Base-by-base conservation (phyloP, 2,113 vertebrate genomes). In the Colossoma macropomum region DNA sequence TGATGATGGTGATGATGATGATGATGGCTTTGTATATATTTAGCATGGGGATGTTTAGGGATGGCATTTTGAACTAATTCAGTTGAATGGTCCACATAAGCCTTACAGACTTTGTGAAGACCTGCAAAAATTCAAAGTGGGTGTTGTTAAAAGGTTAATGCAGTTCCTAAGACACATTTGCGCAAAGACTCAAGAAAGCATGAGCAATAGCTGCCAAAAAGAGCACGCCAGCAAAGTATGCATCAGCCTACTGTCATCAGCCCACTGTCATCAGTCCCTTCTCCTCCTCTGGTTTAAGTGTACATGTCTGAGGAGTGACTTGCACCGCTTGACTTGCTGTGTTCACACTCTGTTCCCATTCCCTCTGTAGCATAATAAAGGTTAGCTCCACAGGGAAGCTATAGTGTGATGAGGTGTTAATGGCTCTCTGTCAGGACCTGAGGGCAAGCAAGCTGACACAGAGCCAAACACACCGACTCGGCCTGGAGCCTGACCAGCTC, bases 341-440 rank as follows among this genome's bases (percentile, higher is more conserved):
- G 4, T 77, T 28, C n/a, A 21, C 59, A 65, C 25, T 28, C 9
- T 27, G 50, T 23, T 75, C 28, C 13, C 41, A 27, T 62, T 77
- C 32, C 56, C 56, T 76, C 21, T 52, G 45, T 73, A 73, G 48
- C 9, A 74, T 74, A 60, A 76, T 62, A 60, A 59, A 62, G 32
- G 2, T 62, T 54, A 62, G 28, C 11, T 63, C 59, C 59, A 45
- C 45, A 63, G 73, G 60, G 56, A 75, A 32, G 71, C 63, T 27
- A 28, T 27, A 56, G 15, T 28, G 73, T 76, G 65, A 75, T 54
- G 66, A 69, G 45, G 77, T 79, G 65, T 27, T 68, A 68, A 68
- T 28, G 50, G 77, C 32, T 32, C 25, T 28, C 48, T 65, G 50
- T 66, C 77, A 59, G 12, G 17, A 77, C 23, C 30, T 34, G 45